These are phyloP conservation scores for Pterocles gutturalis DNA, from an alignment of 2,113 vertebrate species.

Conservation along the genomic window DNA sequence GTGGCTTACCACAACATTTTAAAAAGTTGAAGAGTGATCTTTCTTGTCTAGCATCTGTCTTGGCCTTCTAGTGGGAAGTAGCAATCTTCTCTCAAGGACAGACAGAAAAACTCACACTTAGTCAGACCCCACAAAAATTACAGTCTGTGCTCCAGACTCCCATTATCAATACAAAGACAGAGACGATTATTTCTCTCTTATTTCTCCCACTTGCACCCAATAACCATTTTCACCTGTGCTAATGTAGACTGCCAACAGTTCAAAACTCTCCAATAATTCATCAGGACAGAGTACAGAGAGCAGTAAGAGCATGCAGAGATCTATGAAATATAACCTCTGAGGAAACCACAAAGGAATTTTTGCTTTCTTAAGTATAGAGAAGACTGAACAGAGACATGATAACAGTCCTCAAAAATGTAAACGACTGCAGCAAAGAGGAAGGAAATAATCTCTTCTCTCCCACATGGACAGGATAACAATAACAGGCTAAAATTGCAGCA, in stretches of 20 bases:
- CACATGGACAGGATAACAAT: conserved; percentile 43
- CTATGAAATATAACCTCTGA: conserved; percentile 39
- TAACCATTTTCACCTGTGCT: conserved; percentile 2
- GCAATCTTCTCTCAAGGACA: conserved; percentile 37
- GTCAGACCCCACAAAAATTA: conserved; percentile 6
- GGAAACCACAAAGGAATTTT: conserved; percentile 13
- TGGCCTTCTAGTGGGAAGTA: neutral
- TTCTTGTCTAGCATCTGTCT: neutral
- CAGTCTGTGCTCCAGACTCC: neutral
- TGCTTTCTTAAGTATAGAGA: conserved; percentile 42
- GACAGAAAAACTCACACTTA: conserved; percentile 6
- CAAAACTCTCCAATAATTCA: neutral
- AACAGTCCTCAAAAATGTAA: conserved; percentile 69
- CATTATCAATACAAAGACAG: conserved; percentile 2
- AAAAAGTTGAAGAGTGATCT: neutral
- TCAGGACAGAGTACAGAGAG: neutral
- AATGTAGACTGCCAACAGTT: neutral
- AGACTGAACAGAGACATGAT: conserved; percentile 53
- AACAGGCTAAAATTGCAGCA: conserved; percentile 32
- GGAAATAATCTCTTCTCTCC: conserved; percentile 63
- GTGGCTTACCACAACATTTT: neutral
- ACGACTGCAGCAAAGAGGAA: conserved; percentile 42
- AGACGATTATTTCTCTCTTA: neutral
- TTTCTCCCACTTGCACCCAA: neutral
- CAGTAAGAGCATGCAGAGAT: neutral